Base-by-base conservation (phyloP, 2,113 vertebrate species). In the Hassar affinis region DNA sequence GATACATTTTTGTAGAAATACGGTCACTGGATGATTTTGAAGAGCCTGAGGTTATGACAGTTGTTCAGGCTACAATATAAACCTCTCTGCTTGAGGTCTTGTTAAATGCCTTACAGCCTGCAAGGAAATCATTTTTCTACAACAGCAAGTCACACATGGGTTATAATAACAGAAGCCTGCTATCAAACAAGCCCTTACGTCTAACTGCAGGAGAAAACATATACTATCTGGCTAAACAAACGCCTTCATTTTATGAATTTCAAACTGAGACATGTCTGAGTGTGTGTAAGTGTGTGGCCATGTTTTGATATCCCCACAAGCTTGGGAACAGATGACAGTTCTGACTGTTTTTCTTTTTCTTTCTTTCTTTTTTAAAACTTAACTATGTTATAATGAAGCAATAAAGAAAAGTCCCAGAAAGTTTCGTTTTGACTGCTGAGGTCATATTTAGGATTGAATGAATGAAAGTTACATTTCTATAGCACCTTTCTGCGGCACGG, bases 61-160 rank as follows among this genome's bases (percentile, higher is more conserved):
- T n/a, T 74, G 71, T 51, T 49, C 71, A 54, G 74, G 45, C n/a
- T 75, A 33, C 47, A 30, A 4, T 51, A 30, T 51, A 51, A 75
- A 51, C n/a, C 47, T 27, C 25, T 27, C 12, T 30, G 47, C 14
- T 75, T 75, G 45, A 27, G n/a, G n/a, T n/a, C 14, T 51, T 51
- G 7, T 51, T 51, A 75, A 75, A 75, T 51, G 71, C 51, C 14
- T 17, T 49, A 49, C 69, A 72, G 69, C 69, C 69, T 52, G 45
- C 6, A n/a, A 71, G 22, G 45, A 74, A 74, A 74, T 47, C 27
- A 49, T 22, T 17, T 54, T 54, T 30, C 69, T 49, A 51, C 33
- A 42, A 25, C 17, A 8, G 35, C 77, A 79, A 62, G 77, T 52
- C 61, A 56, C 17, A 54, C 27, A 38, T 35, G 47, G 3, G 30